phyloP scores from a whole-genome alignment of 1,140 invertebrate genomes.

The Aphelinus atriplicis region DNA sequence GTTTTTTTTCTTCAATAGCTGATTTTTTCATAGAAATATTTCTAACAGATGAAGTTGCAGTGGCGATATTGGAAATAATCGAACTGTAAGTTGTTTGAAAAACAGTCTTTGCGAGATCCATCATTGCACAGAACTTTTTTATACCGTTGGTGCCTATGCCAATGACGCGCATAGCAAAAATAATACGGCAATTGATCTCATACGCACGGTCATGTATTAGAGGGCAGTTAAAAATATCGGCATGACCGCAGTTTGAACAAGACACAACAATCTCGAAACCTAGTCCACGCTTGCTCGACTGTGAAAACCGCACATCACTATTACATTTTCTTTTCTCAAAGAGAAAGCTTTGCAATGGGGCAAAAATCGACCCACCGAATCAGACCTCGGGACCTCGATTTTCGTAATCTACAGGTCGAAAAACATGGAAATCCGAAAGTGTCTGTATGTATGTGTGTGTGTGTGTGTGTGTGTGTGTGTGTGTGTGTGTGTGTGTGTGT shows the following conservation, averaged over 20 bases:
- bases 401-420: too few relatives aligned
- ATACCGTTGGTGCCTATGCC: slow-evolving; percentile 3
- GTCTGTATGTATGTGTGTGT: too few relatives aligned
- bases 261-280: background rate
- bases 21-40: background rate
- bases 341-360: too few relatives aligned
- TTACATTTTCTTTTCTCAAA: background rate
- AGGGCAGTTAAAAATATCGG: slow-evolving; percentile 13
- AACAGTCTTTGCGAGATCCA: slow-evolving; percentile 6
- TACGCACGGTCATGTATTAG: slow-evolving; percentile 24
- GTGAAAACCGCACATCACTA: background rate
- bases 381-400: too few relatives aligned
- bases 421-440: too few relatives aligned
- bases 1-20: background rate
- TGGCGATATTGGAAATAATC: background rate
- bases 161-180: slow-evolving; percentile 6
- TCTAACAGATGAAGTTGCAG: background rate
- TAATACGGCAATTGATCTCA: slow-evolving; percentile 17
- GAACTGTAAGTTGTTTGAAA: background rate
- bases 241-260: background rate
- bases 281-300: background rate
- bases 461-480: too few relatives aligned
- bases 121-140: slow-evolving; percentile 16
- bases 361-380: too few relatives aligned
- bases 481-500: too few relatives aligned